Percentiles rank a stretch among this genome's conserved stretches.
These are phyloP conservation scores for Steatornis caripensis DNA, from an alignment of 2,113 vertebrate species.

Conservation along the genomic window DNA sequence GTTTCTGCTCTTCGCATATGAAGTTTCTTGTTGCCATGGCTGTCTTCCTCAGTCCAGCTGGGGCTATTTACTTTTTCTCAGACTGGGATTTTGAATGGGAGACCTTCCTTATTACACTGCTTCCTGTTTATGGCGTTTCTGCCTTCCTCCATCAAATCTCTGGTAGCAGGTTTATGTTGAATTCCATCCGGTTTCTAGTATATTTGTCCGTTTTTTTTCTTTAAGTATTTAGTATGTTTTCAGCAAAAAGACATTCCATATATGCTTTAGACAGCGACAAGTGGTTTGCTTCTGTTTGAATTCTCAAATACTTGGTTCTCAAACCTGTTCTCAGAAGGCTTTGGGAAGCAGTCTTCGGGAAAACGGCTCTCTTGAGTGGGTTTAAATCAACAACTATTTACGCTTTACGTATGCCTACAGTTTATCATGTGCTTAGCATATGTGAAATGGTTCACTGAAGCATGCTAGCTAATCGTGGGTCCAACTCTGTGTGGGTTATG, in stretches of 20 bases:
- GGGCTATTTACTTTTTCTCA: background rate
- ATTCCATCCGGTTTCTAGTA: background rate
- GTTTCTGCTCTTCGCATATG: background rate
- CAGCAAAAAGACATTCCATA: background rate
- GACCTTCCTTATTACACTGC: background rate
- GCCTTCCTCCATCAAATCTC: background rate
- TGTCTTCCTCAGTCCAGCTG: background rate
- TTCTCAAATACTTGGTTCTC: background rate
- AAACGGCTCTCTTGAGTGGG: background rate
- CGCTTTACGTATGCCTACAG: rapidly evolving
- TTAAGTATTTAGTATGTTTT: background rate
- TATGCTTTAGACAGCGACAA: background rate
- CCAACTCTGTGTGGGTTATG: rapidly evolving
- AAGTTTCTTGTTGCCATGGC: background rate
- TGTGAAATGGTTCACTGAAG: background rate
- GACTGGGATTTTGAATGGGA: background rate
- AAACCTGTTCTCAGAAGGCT: background rate
- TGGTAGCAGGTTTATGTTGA: background rate
- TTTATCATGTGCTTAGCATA: background rate
- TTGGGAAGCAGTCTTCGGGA: background rate
- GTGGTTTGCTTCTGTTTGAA: background rate
- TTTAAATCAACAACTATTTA: background rate
- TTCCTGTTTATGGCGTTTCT: background rate
- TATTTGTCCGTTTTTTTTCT: background rate
- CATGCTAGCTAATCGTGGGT: background rate